phyloP scores from a whole-genome alignment of 2,888 invertebrate genomes.

The Xylota segnis region DNA sequence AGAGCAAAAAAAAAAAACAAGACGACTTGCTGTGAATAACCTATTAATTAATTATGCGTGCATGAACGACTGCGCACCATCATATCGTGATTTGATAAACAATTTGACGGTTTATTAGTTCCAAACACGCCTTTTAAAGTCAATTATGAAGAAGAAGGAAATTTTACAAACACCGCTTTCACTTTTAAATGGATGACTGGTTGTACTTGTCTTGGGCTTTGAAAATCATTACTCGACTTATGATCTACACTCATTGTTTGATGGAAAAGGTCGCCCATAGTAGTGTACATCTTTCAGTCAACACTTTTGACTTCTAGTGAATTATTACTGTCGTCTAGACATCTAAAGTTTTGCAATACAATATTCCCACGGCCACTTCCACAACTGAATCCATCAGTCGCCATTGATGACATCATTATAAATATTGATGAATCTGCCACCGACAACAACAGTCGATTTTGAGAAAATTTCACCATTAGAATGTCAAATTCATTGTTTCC shows the following conservation, averaged over 20 bases:
- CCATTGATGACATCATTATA: not conserved
- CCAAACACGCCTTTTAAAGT: not conserved
- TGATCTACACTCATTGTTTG: too few species aligned
- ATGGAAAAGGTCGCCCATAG: too few species aligned
- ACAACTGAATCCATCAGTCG: not conserved
- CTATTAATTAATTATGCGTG: not conserved
- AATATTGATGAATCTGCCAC: conserved; percentile 19
- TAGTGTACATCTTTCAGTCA: too few species aligned
- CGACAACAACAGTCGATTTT: conserved; percentile 10
- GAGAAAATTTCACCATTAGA: conserved; percentile 22
- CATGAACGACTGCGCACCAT: not conserved
- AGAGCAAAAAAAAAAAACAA: too few species aligned
- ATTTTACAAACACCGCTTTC: not conserved
- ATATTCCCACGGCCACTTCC: not conserved
- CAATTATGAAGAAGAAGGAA: too few species aligned
- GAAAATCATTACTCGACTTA: too few species aligned
- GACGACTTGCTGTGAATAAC: not conserved
- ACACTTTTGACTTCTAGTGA: not conserved
- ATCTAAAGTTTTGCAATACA: not conserved
- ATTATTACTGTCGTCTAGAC: not conserved
- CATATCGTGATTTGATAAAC: not conserved
- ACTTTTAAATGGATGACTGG: too few species aligned
- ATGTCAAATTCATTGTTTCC: conserved; percentile 43
- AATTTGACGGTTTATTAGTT: not conserved
- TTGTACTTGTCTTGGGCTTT: too few species aligned